A percentile compares a stretch with the other conserved stretches of the same genome.
Conservation (phyloP, 1,140 invertebrate genomes). For the Antheraea mylitta region DNA sequence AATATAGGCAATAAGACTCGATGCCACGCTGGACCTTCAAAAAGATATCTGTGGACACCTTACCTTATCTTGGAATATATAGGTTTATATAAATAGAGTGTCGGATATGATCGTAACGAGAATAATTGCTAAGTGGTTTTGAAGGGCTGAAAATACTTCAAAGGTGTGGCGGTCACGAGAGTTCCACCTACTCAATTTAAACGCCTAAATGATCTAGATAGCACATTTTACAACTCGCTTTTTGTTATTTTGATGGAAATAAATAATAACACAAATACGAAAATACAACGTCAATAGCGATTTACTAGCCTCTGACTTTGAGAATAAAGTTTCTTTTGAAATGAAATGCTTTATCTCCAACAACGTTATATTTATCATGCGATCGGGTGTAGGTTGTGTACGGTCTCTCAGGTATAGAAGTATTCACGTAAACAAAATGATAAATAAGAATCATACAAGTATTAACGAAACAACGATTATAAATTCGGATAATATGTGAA, state of each 20-base stretch:
- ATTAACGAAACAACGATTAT: too few relatives aligned
- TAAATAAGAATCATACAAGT: too few relatives aligned
- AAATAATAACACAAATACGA: background rate
- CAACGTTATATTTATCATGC: background rate
- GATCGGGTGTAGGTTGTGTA: background rate
- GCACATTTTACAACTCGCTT: constrained; percentile 39
- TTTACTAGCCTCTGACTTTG: background rate
- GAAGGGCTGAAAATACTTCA: constrained; percentile 50
- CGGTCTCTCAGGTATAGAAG: background rate
- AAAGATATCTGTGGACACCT: constrained; percentile 40
- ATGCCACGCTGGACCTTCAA: constrained; percentile 45
- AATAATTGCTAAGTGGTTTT: constrained; percentile 54
- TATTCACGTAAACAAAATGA: background rate
- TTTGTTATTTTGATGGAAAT: constrained; percentile 28
- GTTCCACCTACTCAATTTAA: constrained; percentile 22
- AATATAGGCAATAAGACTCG: constrained; percentile 39
- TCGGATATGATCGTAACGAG: constrained; percentile 55
- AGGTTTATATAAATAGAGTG: constrained; percentile 63
- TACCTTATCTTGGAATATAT: constrained; percentile 46
- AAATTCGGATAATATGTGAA: too few relatives aligned
- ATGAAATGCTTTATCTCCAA: background rate
- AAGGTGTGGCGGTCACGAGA: constrained; percentile 69
- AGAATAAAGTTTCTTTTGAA: background rate
- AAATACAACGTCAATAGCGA: background rate
- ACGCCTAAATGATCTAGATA: constrained; percentile 46